Conservation (phyloP, 2,113 vertebrate genomes). For the Mastomys coucha region DNA sequence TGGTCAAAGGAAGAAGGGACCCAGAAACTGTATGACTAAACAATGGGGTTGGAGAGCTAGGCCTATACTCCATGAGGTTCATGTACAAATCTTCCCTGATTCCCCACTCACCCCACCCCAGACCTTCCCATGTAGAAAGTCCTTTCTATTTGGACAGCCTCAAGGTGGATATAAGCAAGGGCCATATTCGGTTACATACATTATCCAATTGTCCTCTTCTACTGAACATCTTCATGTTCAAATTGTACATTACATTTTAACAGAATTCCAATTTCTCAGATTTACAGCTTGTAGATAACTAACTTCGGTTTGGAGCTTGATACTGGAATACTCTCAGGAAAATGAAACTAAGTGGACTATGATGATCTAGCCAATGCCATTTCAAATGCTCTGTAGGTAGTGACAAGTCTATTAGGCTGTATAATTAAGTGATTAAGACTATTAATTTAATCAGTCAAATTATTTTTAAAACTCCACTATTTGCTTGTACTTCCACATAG, state of each 20-base stretch:
- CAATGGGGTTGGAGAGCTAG: neutral
- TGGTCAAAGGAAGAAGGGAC: neutral
- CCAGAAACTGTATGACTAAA: neutral
- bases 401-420: neutral
- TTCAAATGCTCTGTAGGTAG: neutral
- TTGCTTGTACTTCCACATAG: neutral
- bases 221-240: neutral
- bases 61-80: neutral
- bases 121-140: neutral
- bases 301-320: neutral
- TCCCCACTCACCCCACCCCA: neutral
- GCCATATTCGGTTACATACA: neutral
- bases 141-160: slow-evolving; percentile 9
- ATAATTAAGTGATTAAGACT: neutral
- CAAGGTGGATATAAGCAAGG: neutral
- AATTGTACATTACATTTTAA: neutral
- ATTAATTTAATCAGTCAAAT: slow-evolving; percentile 23
- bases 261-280: slow-evolving; percentile 13
- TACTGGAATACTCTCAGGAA: neutral
- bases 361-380: neutral
- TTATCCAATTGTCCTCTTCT: neutral
- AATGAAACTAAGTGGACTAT: neutral
- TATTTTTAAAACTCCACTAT: neutral
- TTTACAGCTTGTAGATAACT: neutral
- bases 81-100: neutral